phyloP scores from a whole-genome alignment of 2,797 vertebrate genomes.

The Chaenodraco wilsoni region DNA sequence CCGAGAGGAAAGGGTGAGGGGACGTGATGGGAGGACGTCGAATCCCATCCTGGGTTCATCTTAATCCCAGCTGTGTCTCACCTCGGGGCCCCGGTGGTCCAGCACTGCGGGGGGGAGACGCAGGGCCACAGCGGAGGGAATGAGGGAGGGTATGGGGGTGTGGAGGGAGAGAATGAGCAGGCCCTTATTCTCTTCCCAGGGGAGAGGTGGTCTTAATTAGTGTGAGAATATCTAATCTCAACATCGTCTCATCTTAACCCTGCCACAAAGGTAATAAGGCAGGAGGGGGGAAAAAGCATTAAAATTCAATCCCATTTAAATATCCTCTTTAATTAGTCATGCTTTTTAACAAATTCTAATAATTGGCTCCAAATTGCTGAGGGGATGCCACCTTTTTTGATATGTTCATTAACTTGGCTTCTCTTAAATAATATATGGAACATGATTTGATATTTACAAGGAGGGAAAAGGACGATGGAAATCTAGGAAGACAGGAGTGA shows the following conservation, averaged over 20 bases:
- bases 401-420: conserved; percentile 83
- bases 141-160: conserved; percentile 30
- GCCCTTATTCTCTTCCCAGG: conserved; percentile 81
- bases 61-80: conserved; percentile 72
- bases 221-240: conserved; percentile 88
- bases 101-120: conserved; percentile 36
- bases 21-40: conserved; percentile 52
- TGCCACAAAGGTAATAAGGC: conserved; percentile 86
- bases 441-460: conserved; percentile 80
- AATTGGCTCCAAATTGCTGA: conserved; percentile 86
- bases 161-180: conserved; percentile 66
- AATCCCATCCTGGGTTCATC: conserved; percentile 69
- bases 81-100: conserved; percentile 63
- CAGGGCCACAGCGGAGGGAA: conserved; percentile 31
- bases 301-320: conserved; percentile 88
- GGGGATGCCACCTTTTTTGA: conserved; percentile 79
- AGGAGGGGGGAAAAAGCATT: conserved; percentile 74
- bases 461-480: conserved; percentile 55
- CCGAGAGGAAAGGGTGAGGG: conserved; percentile 40
- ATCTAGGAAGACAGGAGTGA: conserved; percentile 56
- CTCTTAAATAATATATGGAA: conserved; percentile 86
- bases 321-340: conserved; percentile 90
- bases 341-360: conserved; percentile 89
- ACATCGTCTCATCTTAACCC: conserved; percentile 87
- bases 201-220: conserved; percentile 86